Evolutionary conservation across 2,113 vertebrate species (phyloP).

Genomic region (Campylorhamphus procurvoides): DNA sequence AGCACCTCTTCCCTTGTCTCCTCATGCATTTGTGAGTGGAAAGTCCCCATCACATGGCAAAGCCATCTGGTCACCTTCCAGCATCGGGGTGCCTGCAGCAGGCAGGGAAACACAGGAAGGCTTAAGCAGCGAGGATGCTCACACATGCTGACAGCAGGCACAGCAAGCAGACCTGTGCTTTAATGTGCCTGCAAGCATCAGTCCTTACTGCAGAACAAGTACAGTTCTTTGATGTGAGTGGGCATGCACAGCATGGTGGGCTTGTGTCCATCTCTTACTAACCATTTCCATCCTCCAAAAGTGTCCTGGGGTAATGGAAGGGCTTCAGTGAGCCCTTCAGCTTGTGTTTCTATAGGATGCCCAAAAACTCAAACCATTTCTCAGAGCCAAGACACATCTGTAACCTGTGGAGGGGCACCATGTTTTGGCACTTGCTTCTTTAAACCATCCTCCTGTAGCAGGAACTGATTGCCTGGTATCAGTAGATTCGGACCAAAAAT

Average conservation of each 20-base stretch:
- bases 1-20: neutral
- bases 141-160: neutral
- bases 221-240: neutral
- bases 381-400: neutral
- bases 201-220: fast-evolving
- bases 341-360: neutral
- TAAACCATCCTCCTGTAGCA: neutral
- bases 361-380: neutral
- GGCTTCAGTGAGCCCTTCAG: neutral
- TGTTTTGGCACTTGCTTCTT: neutral
- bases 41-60: neutral
- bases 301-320: neutral
- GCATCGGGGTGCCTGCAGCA: neutral
- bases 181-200: neutral
- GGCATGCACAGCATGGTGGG: neutral
- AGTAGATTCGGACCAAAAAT: neutral
- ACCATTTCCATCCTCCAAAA: neutral
- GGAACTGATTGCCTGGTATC: neutral
- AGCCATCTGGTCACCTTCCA: neutral
- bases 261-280: neutral
- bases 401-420: fast-evolving
- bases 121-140: neutral
- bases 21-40: neutral
- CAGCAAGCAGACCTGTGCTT: neutral
- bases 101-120: neutral